Evolutionary conservation across 2,888 invertebrate genomes (phyloP).

Genomic region (Acrobeloides nanus): DNA sequence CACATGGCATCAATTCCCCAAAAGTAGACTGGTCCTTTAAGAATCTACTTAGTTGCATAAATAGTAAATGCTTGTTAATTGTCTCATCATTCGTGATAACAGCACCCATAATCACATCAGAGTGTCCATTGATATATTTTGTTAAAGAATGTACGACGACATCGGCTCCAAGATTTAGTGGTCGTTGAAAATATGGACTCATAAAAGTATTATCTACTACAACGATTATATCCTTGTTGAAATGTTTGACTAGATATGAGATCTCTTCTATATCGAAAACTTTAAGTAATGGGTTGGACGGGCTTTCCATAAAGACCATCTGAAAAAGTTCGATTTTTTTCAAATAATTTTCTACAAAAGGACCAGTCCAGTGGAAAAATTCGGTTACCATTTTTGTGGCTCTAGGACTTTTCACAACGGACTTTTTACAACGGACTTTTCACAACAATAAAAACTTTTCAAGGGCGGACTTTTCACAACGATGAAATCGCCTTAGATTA

Average conservation of each 20-base stretch:
- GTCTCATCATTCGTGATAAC: constrained; percentile 69
- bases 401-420: too few species aligned
- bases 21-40: too few species aligned
- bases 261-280: constrained; percentile 74
- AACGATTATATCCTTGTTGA: constrained; percentile 58
- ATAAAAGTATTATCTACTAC: constrained; percentile 86
- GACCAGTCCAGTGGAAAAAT: too few species aligned
- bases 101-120: constrained; percentile 92
- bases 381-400: too few species aligned
- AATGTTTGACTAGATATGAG: constrained; percentile 55
- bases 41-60: constrained; percentile 56
- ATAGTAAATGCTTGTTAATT: constrained; percentile 68
- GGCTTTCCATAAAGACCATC: constrained; percentile 83
- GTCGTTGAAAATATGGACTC: constrained; percentile 61
- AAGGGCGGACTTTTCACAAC: too few species aligned
- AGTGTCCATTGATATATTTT: constrained; percentile 97
- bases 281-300: constrained; percentile 87
- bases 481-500: too few species aligned
- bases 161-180: constrained; percentile 82
- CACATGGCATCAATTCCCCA: too few species aligned
- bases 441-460: too few species aligned
- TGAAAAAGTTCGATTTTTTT: too few species aligned
- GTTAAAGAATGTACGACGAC: constrained; percentile 82
- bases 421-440: too few species aligned
- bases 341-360: too few species aligned